Evolutionary conservation across 2,888 invertebrate genomes (phyloP).

Genomic region (Pollenia amentaria): DNA sequence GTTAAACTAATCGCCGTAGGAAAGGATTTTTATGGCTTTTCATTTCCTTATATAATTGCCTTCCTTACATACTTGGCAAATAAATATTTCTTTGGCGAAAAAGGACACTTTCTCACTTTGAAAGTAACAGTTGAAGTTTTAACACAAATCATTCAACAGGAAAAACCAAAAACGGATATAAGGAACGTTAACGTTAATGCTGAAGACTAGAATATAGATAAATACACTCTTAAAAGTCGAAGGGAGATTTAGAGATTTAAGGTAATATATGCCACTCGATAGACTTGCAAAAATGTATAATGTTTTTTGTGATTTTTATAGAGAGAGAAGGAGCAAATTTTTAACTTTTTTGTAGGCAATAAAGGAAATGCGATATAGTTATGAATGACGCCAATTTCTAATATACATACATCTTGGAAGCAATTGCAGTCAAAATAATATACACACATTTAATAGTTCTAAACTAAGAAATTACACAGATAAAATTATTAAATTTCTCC

Average conservation of each 20-base stretch:
- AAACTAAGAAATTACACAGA: no score
- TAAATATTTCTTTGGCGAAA: slow-evolving; percentile 70
- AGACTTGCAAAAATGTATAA: slow-evolving; percentile 33
- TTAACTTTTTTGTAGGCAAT: slow-evolving; percentile 79
- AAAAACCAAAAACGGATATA: slow-evolving; percentile 84
- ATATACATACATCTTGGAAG: no score
- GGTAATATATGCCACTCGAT: slow-evolving; percentile 70
- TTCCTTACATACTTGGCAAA: slow-evolving; percentile 74
- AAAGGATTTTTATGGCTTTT: slow-evolving; percentile 84
- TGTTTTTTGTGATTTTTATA: neutral
- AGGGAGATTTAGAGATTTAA: slow-evolving; percentile 37
- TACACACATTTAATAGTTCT: no score
- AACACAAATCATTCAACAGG: slow-evolving; percentile 86
- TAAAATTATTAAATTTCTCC: no score
- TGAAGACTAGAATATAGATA: slow-evolving; percentile 52
- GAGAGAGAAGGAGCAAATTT: slow-evolving; percentile 74
- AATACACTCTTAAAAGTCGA: slow-evolving; percentile 66
- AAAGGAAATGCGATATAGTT: slow-evolving; percentile 77
- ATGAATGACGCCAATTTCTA: slow-evolving; percentile 36
- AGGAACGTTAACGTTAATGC: slow-evolving; percentile 81
- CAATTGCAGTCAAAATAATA: neutral
- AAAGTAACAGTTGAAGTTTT: slow-evolving; percentile 54
- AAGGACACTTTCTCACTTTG: slow-evolving; percentile 27
- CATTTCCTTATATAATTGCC: slow-evolving; percentile 80
- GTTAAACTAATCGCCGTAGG: slow-evolving; percentile 84